Base-by-base conservation (phyloP, 2,888 invertebrate genomes). In the Rhagonycha lutea region DNA sequence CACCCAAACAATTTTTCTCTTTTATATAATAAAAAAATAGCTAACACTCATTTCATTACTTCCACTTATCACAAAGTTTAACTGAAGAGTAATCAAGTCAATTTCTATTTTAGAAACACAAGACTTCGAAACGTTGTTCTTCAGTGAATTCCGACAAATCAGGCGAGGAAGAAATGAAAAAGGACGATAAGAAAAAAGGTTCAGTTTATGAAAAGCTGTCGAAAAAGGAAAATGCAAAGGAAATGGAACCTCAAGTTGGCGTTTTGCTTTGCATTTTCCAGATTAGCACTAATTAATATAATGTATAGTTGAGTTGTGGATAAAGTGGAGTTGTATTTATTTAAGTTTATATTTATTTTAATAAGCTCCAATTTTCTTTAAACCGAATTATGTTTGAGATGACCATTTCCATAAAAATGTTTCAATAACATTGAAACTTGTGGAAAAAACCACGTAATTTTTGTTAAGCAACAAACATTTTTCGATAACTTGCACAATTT, bases 221-320 rank as follows among this genome's bases (percentile, higher is more conserved):
- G 18, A 68, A 73, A 65, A 68, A 69, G n/a, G 73, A 75, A 67
- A 78, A 75, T 26, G 61, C 68, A 18, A 76, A 78, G 73, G 80
- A 80, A 73, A 74, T 78, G 47, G 79, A 75, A 69, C 24, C 61
- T 60, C 89, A 90, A 80, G 91, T 91, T 10, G 96, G 96, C n/a
- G n/a, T n/a, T n/a, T n/a, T n/a, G n/a, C n/a, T n/a, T n/a, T n/a
- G n/a, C n/a, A n/a, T n/a, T 93, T 94, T 69, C 95, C 96, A 28
- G 90, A 90, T 63, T 86, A 87, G 69, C 62, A 69, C 28, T 69
- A 69, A 60, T 32, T 69, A 14, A 47, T 47, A 5, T 47, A 47
- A 5, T n/a, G 47, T 3, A 47, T 28, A n/a, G 7, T 4, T n/a
- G n/a, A 32, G 5, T 32, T 29, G 12, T 12, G 32, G 12, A 12